Conservation (phyloP, 2,888 invertebrate genomes). For the Brenthis daphne region DNA sequence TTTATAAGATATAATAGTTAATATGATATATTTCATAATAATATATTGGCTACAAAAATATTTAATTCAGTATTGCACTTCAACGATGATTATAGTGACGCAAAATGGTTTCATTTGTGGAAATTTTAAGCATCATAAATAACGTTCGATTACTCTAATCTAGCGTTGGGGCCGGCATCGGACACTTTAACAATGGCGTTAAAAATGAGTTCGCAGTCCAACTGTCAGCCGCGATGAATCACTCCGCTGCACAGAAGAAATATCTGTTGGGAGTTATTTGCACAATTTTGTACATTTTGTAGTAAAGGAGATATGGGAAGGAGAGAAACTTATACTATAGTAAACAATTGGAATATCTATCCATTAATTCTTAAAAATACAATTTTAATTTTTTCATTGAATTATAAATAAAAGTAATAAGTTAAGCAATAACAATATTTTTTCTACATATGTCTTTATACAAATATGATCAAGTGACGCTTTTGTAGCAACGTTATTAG, state of each 20-base stretch:
- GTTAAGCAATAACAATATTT: too few species aligned
- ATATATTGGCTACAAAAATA: too few species aligned
- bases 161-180: constrained; percentile 51
- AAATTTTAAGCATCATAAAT: constrained; percentile 58
- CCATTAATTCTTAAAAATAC: too few species aligned
- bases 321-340: background rate
- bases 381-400: too few species aligned
- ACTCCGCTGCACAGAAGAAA: constrained; percentile 52
- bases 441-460: too few species aligned
- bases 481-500: constrained; percentile 54
- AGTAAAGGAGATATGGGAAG: background rate
- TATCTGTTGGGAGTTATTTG: constrained; percentile 33
- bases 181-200: constrained; percentile 73
- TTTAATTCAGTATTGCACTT: too few species aligned
- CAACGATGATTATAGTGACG: background rate
- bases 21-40: too few species aligned
- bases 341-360: too few species aligned
- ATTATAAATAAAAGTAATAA: too few species aligned
- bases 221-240: constrained; percentile 69
- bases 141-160: constrained; percentile 63
- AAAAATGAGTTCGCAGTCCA: constrained; percentile 70
- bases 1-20: too few species aligned
- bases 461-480: constrained; percentile 8
- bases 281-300: constrained; percentile 19
- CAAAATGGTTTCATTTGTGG: constrained; percentile 39